Base-by-base conservation (phyloP, 2,888 invertebrate species). In the Phymatocera aterrima region DNA sequence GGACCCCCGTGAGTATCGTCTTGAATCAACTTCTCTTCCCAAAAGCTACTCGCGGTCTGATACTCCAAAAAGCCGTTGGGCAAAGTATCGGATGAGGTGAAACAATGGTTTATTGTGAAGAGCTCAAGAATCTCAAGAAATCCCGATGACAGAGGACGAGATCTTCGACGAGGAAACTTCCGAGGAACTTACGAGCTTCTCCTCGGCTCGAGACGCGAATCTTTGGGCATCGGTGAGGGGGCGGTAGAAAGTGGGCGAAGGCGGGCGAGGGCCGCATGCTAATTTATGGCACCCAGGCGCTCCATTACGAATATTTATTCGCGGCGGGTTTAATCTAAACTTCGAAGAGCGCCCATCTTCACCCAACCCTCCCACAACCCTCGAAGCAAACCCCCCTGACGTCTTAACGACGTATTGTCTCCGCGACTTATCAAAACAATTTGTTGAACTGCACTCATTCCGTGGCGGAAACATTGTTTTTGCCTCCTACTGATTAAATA, bases 221-320 rank as follows among this genome's bases (percentile, higher is more conserved):
- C 60, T 75, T 75, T 60, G 75, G 60, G 75, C 54, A 75, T 75
- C 75, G 75, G 75, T 43, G 60, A 51, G 31, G 61, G 75, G 75
- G 75, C 60, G 75, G 75, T 28, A 24, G 40, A 60, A 75, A 75
- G 75, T 72, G 74, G 54, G 74, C 57, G 54, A 74, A 57, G 57
- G 75, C 75, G 75, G 60, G 75, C 75, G 75, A 88, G 88, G 87
- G 89, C 88, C 88, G 87, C 89, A 90, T 90, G 87, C 89, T 90
- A 90, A 90, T 90, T 90, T 90, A 90, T 90, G 85, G 89, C 89
- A 90, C 90, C 90, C 90, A 84, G 88, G 90, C 87, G 90, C 88
- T 90, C 90, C 89, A 90, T 90, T 90, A 90, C 90, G 90, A 90
- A 90, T 90, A 90, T 90, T 90, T 90, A 90, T 90, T 89, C 90